These are phyloP conservation scores for Microplitis mediator DNA, from an alignment of 1,140 invertebrate genomes.

Conservation along the genomic window DNA sequence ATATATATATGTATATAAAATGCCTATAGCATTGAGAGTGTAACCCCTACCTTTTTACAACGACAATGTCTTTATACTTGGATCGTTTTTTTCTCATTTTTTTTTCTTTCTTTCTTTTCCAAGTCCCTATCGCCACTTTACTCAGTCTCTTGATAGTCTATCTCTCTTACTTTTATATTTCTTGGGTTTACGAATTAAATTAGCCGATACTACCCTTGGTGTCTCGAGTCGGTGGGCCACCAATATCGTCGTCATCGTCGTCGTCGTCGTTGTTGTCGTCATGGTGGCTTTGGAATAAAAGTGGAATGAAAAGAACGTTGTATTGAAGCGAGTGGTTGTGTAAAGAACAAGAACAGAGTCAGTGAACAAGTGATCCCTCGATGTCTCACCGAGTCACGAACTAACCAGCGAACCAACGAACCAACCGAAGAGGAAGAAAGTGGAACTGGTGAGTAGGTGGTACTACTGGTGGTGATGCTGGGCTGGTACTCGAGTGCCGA, in stretches of 20 bases:
- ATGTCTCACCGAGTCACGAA: slow-evolving; percentile 33
- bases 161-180: slow-evolving; percentile 31
- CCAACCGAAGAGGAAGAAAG: not conserved
- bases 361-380: slow-evolving; percentile 29
- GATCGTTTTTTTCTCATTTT: too few species aligned
- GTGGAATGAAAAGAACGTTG: not conserved
- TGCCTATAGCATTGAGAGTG: not conserved
- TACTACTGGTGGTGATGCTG: not conserved
- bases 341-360: slow-evolving; percentile 15
- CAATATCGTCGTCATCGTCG: not conserved
- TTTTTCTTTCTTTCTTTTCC: not conserved
- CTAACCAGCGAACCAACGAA: not conserved
- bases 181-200: slow-evolving; percentile 35
- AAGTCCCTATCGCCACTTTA: not conserved
- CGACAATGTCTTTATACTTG: slow-evolving; percentile 30
- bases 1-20: not conserved
- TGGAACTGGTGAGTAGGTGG: not conserved
- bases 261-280: too few species aligned
- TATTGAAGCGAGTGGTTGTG: not conserved
- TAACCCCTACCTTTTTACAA: not conserved
- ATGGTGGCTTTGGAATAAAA: not conserved
- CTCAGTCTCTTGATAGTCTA: not conserved
- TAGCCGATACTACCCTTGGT: slow-evolving; percentile 26
- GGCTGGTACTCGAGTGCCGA: slow-evolving; percentile 19
- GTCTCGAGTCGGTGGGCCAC: not conserved